A percentile compares a stretch with the other conserved stretches of the same genome.
Evolutionary conservation across 2,888 invertebrate species (phyloP).

Genomic region (Aphidoletes aphidimyza): DNA sequence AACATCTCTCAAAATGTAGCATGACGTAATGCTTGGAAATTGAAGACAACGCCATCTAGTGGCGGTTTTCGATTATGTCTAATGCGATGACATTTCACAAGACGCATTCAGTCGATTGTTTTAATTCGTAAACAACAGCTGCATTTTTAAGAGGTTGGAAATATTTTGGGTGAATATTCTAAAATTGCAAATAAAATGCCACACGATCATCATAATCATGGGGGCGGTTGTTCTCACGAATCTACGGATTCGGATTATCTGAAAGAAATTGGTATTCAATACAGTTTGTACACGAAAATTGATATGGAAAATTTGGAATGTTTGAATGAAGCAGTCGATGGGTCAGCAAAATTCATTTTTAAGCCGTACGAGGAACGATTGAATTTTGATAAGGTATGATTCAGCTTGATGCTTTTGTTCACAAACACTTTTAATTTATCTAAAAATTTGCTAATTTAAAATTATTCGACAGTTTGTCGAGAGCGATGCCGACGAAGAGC

Average conservation of each 20-base stretch:
- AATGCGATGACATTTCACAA: constrained; percentile 36
- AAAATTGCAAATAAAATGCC: constrained; percentile 61
- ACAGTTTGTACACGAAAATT: constrained; percentile 87
- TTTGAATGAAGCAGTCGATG: constrained; percentile 88
- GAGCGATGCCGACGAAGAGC: constrained; percentile 95
- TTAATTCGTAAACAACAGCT: not conserved
- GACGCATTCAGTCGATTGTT: not conserved
- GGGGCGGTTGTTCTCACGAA: constrained; percentile 64
- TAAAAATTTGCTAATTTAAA: constrained; percentile 42
- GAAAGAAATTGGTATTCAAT: constrained; percentile 65
- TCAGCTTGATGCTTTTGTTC: constrained; percentile 54
- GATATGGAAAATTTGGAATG: constrained; percentile 88
- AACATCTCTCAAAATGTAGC: not conserved
- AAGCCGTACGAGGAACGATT: constrained; percentile 91
- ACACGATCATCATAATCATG: constrained; percentile 65
- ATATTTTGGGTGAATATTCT: not conserved
- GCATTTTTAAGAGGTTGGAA: not conserved
- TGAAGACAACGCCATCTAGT: not conserved
- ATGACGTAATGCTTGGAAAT: constrained; percentile 14
- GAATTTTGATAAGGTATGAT: constrained; percentile 77
- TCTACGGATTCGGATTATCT: constrained; percentile 64
- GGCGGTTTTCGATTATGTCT: not conserved
- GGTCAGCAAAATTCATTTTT: constrained; percentile 88
- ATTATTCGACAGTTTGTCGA: constrained; percentile 79
- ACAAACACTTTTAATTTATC: not conserved